phyloP scores from a whole-genome alignment of 2,113 vertebrate genomes.

The Cygnus atratus region DNA sequence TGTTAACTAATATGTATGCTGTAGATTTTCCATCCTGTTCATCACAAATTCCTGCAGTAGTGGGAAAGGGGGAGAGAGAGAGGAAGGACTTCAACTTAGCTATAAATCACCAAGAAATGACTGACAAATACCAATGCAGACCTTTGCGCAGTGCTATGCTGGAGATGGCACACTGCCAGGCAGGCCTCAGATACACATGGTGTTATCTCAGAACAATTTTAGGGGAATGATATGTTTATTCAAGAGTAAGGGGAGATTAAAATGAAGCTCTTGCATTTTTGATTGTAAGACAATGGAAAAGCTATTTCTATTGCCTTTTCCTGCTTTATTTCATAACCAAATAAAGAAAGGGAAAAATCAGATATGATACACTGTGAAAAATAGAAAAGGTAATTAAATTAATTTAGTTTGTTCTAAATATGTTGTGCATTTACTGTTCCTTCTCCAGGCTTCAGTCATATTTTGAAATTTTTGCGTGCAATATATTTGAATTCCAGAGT shows the following conservation, averaged over 20 bases:
- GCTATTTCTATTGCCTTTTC: neutral
- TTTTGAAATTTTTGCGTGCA: neutral
- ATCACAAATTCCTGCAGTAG: constrained; percentile 61
- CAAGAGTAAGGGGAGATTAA: neutral
- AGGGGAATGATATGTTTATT: neutral
- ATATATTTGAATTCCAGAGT: neutral
- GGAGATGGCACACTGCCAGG: constrained; percentile 19
- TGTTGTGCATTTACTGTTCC: neutral
- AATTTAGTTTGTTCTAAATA: neutral
- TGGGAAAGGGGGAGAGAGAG: neutral
- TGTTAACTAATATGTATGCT: constrained; percentile 47
- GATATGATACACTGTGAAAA: neutral
- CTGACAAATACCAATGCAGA: constrained; percentile 54
- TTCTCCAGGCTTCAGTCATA: neutral
- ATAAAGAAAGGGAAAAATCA: neutral
- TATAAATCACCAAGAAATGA: constrained; percentile 55
- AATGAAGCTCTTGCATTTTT: neutral
- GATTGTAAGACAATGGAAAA: neutral
- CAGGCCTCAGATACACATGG: constrained; percentile 6
- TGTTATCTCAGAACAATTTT: constrained; percentile 26
- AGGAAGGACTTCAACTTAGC: neutral
- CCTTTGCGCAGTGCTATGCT: neutral
- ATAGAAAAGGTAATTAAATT: neutral
- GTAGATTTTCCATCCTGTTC: constrained; percentile 59
- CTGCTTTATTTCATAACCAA: neutral